Percentiles rank a stretch among this genome's conserved stretches.
These are phyloP conservation scores for Aricia agestis DNA, from an alignment of 1,140 invertebrate species.

Conservation along the genomic window DNA sequence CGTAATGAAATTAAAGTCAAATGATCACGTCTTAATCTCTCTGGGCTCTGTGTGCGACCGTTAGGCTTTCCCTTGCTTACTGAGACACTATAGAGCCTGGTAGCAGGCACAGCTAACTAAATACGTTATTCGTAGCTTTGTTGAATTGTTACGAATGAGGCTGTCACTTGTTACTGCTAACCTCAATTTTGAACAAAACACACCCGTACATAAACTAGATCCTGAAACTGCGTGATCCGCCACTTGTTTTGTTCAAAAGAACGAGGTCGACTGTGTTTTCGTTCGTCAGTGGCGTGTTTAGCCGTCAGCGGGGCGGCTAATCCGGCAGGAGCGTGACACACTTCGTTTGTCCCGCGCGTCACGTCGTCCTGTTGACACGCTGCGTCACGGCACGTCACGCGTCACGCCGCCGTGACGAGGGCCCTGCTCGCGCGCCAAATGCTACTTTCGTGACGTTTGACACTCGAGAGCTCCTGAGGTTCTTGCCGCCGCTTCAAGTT, in stretches of 20 bases:
- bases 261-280: not conserved
- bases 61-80: too few species aligned
- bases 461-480: not conserved
- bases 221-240: not conserved
- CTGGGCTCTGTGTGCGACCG: too few species aligned
- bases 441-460: not conserved
- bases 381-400: too few species aligned
- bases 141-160: too few species aligned
- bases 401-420: not conserved
- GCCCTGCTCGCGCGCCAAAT: not conserved
- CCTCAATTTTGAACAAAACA: too few species aligned
- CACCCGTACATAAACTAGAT: not conserved
- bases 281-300: not conserved
- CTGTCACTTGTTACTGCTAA: too few species aligned
- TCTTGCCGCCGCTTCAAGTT: not conserved
- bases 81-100: too few species aligned
- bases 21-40: too few species aligned
- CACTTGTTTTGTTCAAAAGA: not conserved
- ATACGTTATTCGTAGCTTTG: too few species aligned
- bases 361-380: not conserved
- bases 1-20: too few species aligned
- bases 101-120: too few species aligned
- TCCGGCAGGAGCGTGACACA: not conserved
- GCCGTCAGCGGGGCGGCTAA: not conserved
- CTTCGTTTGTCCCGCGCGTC: not conserved